Base-by-base conservation (phyloP, 2,888 invertebrate genomes). In the Drosophila algonquin region DNA sequence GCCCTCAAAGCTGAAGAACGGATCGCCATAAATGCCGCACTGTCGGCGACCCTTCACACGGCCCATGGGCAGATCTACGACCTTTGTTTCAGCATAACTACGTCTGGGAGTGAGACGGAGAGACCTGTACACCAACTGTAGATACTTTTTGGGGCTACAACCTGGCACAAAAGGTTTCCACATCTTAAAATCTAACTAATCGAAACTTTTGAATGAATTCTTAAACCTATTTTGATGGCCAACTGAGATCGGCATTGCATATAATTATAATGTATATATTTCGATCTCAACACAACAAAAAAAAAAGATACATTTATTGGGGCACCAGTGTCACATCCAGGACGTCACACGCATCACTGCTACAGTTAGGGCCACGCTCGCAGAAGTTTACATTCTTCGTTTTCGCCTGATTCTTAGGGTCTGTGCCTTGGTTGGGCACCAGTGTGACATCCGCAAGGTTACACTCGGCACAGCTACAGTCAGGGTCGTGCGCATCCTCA, bases 1-100 rank as follows among this genome's bases (percentile, higher is more conserved):
- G 3, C 91, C 91, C 56, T 89, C 87, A 21, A 91, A 91, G 35
- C 85, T 88, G 10, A 77, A 86, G 48, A 78, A 91, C 0, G 18
- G 21, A 50, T 81, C 75, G 0, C 86, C 85, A 40, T 87, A 86
- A 1, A 83, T 32, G 1, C 90, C 80, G 8, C 56, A 40, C 18
- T 87, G 79, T 52, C 79, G 76, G n/a, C 76, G 81, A 8, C 91
- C 91, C 27, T 69, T 76, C 2, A 91, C 81, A 9, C 68, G 82
- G 2, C 91, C 91, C 52, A 88, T 68, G 0, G 80, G 73, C 56
- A 87, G 61, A 18, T 82, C 58, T 1, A 86, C 63, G 32, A 75
- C 57, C 54, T 64, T 75, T 2, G 71, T 46, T 18, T 71, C 55
- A 2, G 62, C 61, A 35, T n/a, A 53, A 51, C 27, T n/a, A 14